A percentile compares a stretch with the other conserved stretches of the same genome.
phyloP scores from a whole-genome alignment of 2,888 invertebrate species.

The Parasteatoda lunata region DNA sequence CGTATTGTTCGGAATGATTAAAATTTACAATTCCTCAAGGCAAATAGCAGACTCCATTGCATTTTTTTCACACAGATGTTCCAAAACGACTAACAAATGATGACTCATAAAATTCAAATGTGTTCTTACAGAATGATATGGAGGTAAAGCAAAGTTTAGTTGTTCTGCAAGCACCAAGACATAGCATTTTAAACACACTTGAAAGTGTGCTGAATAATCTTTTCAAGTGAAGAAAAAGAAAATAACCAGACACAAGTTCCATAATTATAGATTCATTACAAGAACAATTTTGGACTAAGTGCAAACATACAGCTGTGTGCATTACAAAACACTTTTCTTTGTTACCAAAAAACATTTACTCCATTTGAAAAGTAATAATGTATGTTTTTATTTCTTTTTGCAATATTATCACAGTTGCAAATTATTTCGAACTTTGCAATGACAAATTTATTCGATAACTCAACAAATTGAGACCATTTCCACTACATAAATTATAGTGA shows the following conservation, averaged over 20 bases:
- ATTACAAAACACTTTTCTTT: slow-evolving; percentile 43
- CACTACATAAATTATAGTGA: not conserved
- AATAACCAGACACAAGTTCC: slow-evolving; percentile 15
- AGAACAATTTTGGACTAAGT: slow-evolving; percentile 54
- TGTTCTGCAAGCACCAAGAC: slow-evolving; percentile 69
- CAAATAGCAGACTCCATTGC: slow-evolving; percentile 41
- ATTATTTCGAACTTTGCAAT: slow-evolving; percentile 32
- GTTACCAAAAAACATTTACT: slow-evolving; percentile 28
- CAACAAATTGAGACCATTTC: not conserved
- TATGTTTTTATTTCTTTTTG: slow-evolving; percentile 37
- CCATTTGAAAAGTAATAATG: slow-evolving; percentile 39
- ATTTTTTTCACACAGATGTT: slow-evolving; percentile 35
- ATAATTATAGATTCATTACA: slow-evolving; percentile 33
- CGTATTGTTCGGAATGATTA: not conserved
- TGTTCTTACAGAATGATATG: slow-evolving; percentile 65
- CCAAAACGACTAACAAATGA: slow-evolving; percentile 55
- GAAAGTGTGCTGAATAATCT: slow-evolving; percentile 56
- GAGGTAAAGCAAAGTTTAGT: slow-evolving; percentile 67
- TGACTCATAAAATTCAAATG: slow-evolving; percentile 66
- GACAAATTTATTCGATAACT: slow-evolving; percentile 2
- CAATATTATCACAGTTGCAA: slow-evolving; percentile 63
- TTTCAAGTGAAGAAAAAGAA: slow-evolving; percentile 40
- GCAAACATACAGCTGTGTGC: slow-evolving; percentile 61
- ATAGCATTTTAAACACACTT: slow-evolving; percentile 62
- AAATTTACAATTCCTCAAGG: not conserved